Evolutionary conservation across 2,113 vertebrate genomes (phyloP).

Genomic region (Anthoscopus minutus): DNA sequence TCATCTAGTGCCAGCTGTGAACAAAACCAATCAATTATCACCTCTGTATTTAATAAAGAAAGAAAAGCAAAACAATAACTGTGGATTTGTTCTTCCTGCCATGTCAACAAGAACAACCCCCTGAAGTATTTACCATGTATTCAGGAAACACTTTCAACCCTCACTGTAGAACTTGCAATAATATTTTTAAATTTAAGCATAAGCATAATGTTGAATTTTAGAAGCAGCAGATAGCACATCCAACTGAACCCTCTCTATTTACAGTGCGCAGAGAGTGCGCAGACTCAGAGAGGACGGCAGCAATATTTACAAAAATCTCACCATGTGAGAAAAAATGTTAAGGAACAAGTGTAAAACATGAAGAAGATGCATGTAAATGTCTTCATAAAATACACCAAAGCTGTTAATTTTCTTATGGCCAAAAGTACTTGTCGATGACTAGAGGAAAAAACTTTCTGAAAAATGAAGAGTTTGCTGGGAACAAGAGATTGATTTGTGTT

Average conservation of each 20-base stretch:
- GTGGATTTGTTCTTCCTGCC: neutral
- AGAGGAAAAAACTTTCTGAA: neutral
- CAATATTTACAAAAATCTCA: neutral
- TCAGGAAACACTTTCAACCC: neutral
- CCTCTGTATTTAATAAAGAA: neutral
- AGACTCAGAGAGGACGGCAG: neutral
- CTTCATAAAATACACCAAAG: neutral
- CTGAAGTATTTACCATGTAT: rapidly evolving
- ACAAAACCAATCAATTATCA: conserved; percentile 13
- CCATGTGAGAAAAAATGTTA: neutral
- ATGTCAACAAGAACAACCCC: neutral
- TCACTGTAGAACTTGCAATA: neutral
- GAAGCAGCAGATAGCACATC: neutral
- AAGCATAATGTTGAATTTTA: neutral
- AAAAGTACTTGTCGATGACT: neutral
- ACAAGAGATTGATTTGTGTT: neutral
- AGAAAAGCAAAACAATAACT: neutral
- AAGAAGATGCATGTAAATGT: neutral
- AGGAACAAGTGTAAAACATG: neutral
- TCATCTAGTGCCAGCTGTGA: neutral
- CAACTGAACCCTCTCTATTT: neutral
- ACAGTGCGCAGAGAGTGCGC: neutral
- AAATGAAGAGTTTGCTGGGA: neutral
- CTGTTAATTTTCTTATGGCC: neutral
- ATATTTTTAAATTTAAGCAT: neutral